Base-by-base conservation (phyloP, 2,888 invertebrate species). In the Archips crataeganus region DNA sequence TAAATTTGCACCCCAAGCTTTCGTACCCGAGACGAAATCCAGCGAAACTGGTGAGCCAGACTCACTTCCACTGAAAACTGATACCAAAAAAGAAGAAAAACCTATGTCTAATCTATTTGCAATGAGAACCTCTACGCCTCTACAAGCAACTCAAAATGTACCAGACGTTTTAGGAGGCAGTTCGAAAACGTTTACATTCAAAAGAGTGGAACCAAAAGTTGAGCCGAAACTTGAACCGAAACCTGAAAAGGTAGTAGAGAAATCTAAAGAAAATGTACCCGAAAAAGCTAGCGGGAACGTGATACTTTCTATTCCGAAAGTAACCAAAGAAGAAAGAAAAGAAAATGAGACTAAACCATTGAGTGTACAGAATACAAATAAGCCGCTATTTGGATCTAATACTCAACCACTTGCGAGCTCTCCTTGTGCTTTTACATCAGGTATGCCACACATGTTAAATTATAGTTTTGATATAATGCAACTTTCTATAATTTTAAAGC, bases 11-110 rank as follows among this genome's bases (percentile, higher is more conserved):
- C 81, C 86, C 0, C 85, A 83, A 74, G 65, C 84, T 3, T 81
- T 84, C 59, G 75, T 76, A 45, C 71, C 82, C 5, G 83, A 87
- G 70, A 63, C 79, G 2, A 86, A 87, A 77, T 87, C 90, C n/a
- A 85, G 82, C 63, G 93, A 92, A 85, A 92, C 91, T 6, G 91
- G 90, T 0, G 93, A 93, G 84, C 81, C 83, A 5, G 90, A 90
- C 76, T 71, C 11, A 66, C 76, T 76, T 10, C 61, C 61, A 13
- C 70, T 78, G 42, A 84, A 93, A 84, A 81, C 83, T 3, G 90
- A 90, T 76, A 72, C 79, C 4, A 60, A 59, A 45, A 78, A 80
- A 73, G 66, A 80, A 73, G 84, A 85, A 4, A 90, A 91, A 84
- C 86, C 87, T 2, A 75, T 87, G 23, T 83, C 87, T 0, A 89